Base-by-base conservation (phyloP, 2,888 invertebrate genomes). In the Epinotia nisella region DNA sequence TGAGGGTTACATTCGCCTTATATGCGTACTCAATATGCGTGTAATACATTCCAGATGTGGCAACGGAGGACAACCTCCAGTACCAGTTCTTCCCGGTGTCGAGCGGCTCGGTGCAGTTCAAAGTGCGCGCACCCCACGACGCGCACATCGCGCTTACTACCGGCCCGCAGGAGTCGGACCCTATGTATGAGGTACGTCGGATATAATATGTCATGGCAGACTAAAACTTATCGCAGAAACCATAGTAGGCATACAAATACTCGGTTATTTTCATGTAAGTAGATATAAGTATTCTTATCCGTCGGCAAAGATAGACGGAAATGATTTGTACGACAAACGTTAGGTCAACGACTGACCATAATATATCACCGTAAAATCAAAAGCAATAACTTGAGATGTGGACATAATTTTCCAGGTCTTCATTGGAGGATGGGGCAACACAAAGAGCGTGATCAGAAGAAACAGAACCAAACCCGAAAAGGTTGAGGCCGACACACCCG, bases 371-470 rank as follows among this genome's bases (percentile, higher is more conserved):
- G 15, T 4, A 53, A 19, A 11, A 53, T 2, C 3, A 15, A n/a
- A 15, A 56, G 29, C 35, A 13, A 41, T 10, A 17, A 19, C 29
- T 49, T 21, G 9, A 45, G n/a, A 51, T 19, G 24, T 41, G 11
- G 1, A 24, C 15, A 49, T 9, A 5, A 59, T 21, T 62, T 83
- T 82, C 29, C 84, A 96, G 96, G 86, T 98, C 68, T 97, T 98
- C 90, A 94, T 98, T 81, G 98, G 98, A 39, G 98, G 98, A 41
- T 98, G 98, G 98, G 95, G 95, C 29, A 98, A 98, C 88, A 93
- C 95, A 76, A 97, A 97, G 90, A 97, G 97, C 45, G 96, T 97
- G 0, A 97, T 97, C 84, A 96, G 98, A 74, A 96, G 95, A 83
- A 97, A 98, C 90, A 95, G 95, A 84, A 91, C 95, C 75, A 95